Evolutionary conservation across 2,113 vertebrate species (phyloP).

Genomic region (Labeo catla): DNA sequence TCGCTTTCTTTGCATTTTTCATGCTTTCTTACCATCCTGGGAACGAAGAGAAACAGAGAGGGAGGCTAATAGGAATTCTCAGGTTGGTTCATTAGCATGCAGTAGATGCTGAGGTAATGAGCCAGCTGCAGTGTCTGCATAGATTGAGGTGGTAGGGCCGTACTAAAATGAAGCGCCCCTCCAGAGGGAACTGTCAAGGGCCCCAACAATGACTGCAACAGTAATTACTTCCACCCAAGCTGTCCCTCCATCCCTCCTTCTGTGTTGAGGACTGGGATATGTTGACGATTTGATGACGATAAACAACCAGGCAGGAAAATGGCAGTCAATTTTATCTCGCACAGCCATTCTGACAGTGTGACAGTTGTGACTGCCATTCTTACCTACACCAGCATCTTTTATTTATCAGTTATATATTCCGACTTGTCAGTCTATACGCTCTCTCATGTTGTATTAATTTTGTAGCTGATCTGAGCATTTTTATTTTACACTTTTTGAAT

Average conservation of each 20-base stretch:
- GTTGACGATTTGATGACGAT: slow-evolving; percentile 5
- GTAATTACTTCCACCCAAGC: slow-evolving; percentile 57
- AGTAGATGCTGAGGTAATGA: slow-evolving; percentile 60
- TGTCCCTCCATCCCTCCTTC: slow-evolving; percentile 43
- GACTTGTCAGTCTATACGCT: neutral
- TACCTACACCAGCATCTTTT: slow-evolving; percentile 23
- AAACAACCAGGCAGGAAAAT: slow-evolving; percentile 30
- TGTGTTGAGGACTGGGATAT: neutral
- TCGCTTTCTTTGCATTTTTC: neutral
- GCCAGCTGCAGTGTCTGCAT: slow-evolving; percentile 48
- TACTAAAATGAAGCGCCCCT: slow-evolving; percentile 66
- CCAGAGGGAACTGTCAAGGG: slow-evolving; percentile 67
- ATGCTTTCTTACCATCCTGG: neutral
- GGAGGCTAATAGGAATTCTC: slow-evolving; percentile 65
- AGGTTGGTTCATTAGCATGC: slow-evolving; percentile 64
- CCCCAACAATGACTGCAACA: slow-evolving; percentile 60
- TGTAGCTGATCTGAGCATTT: neutral
- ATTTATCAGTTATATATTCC: slow-evolving; percentile 9
- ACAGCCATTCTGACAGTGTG: slow-evolving; percentile 21
- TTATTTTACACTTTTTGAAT: neutral
- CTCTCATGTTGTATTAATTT: slow-evolving; percentile 14
- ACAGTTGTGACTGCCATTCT: neutral
- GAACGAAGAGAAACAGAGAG: neutral
- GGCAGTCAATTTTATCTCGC: neutral
- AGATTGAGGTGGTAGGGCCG: slow-evolving; percentile 66